Evolutionary conservation across 2,888 invertebrate species (phyloP).

Genomic region (Hydrotaea cyrtoneurina): DNA sequence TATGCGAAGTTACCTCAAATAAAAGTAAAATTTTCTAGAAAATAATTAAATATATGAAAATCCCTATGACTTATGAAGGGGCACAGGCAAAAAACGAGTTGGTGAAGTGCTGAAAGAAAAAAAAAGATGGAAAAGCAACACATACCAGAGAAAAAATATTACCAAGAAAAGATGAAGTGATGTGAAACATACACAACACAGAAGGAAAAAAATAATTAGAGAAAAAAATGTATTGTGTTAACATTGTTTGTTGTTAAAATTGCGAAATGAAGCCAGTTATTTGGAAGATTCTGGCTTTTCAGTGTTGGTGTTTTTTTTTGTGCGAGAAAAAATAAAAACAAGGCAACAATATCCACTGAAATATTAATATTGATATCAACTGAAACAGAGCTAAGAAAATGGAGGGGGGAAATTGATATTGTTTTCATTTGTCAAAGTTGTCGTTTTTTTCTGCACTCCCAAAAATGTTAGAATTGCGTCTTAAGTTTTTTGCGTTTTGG

Average conservation of each 20-base stretch:
- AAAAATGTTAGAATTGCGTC: conserved; percentile 13
- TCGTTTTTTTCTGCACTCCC: background rate
- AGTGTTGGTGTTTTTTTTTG: too few species aligned
- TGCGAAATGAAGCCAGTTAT: background rate
- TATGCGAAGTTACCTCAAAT: conserved; percentile 69
- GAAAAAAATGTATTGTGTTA: conserved; percentile 1
- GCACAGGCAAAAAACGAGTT: background rate
- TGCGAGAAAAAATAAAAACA: too few species aligned
- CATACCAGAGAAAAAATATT: background rate
- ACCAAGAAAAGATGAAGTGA: background rate
- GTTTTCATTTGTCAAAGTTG: too few species aligned
- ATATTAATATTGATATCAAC: too few species aligned
- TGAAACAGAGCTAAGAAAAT: too few species aligned
- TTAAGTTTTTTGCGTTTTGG: background rate
- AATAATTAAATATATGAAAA: background rate
- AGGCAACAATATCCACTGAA: too few species aligned
- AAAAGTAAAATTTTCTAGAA: conserved; percentile 70
- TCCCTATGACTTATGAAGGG: background rate
- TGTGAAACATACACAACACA: conserved; percentile 10
- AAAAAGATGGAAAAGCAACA: background rate
- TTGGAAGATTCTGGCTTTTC: background rate
- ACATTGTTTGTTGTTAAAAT: too few species aligned
- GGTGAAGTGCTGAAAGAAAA: background rate
- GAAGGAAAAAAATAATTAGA: background rate
- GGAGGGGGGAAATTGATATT: too few species aligned